phyloP scores from a whole-genome alignment of 2,888 invertebrate species.

The Eilema sororculum region DNA sequence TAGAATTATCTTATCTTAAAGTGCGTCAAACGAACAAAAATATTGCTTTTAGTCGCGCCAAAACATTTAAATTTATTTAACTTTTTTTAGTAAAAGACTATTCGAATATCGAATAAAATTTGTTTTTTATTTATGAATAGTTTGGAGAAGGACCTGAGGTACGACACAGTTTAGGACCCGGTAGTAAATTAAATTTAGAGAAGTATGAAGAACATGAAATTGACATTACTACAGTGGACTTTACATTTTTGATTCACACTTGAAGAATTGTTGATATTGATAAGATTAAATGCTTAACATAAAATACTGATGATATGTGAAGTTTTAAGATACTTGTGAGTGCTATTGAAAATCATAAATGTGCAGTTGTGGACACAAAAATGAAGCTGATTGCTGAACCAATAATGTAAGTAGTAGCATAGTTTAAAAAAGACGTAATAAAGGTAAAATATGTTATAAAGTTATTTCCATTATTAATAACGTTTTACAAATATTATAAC shows the following conservation, averaged over 20 bases:
- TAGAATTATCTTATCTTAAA: constrained; percentile 39
- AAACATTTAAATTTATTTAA: constrained; percentile 2
- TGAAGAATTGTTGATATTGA: constrained; percentile 48
- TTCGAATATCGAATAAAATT: background rate
- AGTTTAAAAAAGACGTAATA: background rate
- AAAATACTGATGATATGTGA: constrained; percentile 30
- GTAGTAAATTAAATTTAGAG: background rate
- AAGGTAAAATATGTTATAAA: constrained; percentile 1
- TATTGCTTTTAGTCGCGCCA: constrained; percentile 12
- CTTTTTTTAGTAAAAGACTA: background rate
- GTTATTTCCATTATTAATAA: background rate
- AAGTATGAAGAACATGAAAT: constrained; percentile 3
- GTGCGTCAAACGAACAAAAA: constrained; percentile 37
- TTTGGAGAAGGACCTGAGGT: background rate
- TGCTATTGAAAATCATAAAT: constrained; percentile 28
- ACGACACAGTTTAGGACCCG: background rate
- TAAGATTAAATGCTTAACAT: constrained; percentile 32
- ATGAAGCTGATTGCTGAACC: constrained; percentile 22
- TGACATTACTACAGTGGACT: background rate
- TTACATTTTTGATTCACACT: background rate
- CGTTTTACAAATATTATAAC: constrained; percentile 4
- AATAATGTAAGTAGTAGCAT: constrained; percentile 38
- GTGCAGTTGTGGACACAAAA: constrained; percentile 35
- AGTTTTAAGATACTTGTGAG: constrained; percentile 34
- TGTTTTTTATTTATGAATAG: background rate